Conservation (phyloP, 2,113 vertebrate species). For the Tragelaphus strepsiceros region DNA sequence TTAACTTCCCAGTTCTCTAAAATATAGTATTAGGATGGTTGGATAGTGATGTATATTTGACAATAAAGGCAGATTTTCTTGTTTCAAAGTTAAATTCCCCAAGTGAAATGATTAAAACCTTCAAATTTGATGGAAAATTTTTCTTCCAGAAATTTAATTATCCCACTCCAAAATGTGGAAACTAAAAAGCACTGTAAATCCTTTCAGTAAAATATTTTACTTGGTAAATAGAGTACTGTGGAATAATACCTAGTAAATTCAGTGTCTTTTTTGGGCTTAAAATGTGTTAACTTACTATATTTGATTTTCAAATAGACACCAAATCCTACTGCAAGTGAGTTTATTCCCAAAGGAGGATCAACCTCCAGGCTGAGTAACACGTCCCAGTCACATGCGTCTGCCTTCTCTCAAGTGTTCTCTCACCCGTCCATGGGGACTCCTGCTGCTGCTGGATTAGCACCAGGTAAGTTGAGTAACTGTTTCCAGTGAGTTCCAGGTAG, state of each 20-base stretch:
- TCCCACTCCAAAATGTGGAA: background rate
- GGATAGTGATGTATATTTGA: constrained; percentile 18
- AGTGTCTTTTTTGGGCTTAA: constrained; percentile 48
- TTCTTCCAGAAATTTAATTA: constrained; percentile 33
- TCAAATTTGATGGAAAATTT: background rate
- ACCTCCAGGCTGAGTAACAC: constrained; percentile 91
- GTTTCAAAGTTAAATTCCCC: constrained; percentile 8
- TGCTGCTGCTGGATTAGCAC: constrained; percentile 90
- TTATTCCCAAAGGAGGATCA: constrained; percentile 96
- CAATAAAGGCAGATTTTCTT: constrained; percentile 3
- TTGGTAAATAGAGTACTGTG: constrained; percentile 26
- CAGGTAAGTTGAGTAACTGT: constrained; percentile 85
- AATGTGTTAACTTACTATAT: constrained; percentile 67
- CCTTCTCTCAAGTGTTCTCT: constrained; percentile 96
- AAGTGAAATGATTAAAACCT: constrained; percentile 8
- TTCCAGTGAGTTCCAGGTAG: constrained; percentile 57
- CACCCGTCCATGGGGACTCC: constrained; percentile 92
- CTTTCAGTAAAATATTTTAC: constrained; percentile 5
- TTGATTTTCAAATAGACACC: constrained; percentile 90
- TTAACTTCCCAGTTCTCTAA: constrained; percentile 36
- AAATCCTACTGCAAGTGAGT: constrained; percentile 97
- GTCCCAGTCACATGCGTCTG: constrained; percentile 91
- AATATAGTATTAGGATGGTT: background rate
- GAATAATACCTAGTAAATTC: constrained; percentile 47
- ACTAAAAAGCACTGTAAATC: background rate